Evolutionary conservation across 1,140 invertebrate species (phyloP), one percentile per base, ranked within the genome.

Genomic region (Plodia interpunctella): DNA sequence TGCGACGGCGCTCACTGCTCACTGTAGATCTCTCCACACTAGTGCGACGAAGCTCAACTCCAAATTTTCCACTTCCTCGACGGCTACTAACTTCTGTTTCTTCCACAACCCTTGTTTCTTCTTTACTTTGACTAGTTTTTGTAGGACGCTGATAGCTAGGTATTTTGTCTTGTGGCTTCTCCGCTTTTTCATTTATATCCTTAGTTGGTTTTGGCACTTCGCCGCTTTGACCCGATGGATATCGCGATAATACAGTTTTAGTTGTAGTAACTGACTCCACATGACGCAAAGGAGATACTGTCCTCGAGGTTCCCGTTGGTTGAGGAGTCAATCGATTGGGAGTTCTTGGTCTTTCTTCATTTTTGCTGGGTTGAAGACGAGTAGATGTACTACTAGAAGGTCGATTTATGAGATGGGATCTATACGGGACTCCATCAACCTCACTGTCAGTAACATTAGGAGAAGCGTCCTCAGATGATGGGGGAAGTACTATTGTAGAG

Each of bases 61-160:
- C 93, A 72, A 94, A 94, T 67, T 93, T 93, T 0, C 92, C 92
- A 57, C 90, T 87, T 6, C 90, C 90, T 59, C 90, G 79, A 52
- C 88, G 78, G 49, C 80, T 90, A 59, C 82, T 90, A 9, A 87
- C 72, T 68, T 85, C 84, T 10, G 57, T 65, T 20, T 85, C 83
- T 30, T 87, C 82, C 10, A 57, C 52, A 19, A 64, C 44, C 57
- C 78, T 80, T 8, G 65, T 62, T 65, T 86, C 85, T 63, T 88
- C 81, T 60, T 79, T 85, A 9, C 71, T 71, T 60, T 82, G 83
- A 60, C 77, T 85, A 5, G 82, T 85, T 68, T 84, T 83, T 5
- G 84, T 89, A 10, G 84, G 76, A 9, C 78, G 66, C 63, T 80
- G 78, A 38, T 87, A 86, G 10, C 80, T 74, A 6, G 83, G 81